Conservation (phyloP, 2,113 vertebrate species). For the Gnathonemus echidnorhynchus region DNA sequence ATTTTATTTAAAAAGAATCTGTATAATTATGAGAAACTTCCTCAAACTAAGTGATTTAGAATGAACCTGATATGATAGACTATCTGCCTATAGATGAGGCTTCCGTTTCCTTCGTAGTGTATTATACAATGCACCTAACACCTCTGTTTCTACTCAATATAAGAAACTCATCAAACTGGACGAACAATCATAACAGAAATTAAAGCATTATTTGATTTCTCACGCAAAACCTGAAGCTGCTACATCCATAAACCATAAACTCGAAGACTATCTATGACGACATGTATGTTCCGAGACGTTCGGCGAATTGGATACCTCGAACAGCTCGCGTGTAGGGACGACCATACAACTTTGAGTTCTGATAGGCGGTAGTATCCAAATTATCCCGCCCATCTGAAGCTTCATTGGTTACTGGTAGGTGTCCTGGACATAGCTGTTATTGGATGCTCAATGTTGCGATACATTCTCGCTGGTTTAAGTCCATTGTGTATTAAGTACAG, state of each 20-base stretch:
- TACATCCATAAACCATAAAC: not conserved
- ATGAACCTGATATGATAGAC: not conserved
- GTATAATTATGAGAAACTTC: not conserved
- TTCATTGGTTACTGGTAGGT: not conserved
- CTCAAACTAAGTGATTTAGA: not conserved
- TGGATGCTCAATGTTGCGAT: not conserved
- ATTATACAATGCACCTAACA: not conserved
- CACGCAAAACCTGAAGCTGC: not conserved
- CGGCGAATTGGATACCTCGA: slow-evolving; percentile 40
- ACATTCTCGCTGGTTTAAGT: not conserved
- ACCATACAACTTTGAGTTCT: not conserved
- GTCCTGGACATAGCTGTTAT: not conserved
- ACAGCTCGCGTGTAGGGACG: slow-evolving; percentile 23
- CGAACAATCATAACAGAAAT: not conserved
- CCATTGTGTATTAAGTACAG: not conserved
- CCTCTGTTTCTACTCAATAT: not conserved
- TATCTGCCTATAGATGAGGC: not conserved
- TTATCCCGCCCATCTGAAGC: not conserved
- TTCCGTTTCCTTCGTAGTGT: not conserved
- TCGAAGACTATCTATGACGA: not conserved
- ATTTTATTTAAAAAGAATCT: no score
- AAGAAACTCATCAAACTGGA: not conserved
- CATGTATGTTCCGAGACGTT: slow-evolving; percentile 50
- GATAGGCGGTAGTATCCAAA: slow-evolving; percentile 37
- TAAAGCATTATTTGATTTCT: not conserved